Conservation (phyloP, 2,888 invertebrate species). For the Hemithea aestivaria region DNA sequence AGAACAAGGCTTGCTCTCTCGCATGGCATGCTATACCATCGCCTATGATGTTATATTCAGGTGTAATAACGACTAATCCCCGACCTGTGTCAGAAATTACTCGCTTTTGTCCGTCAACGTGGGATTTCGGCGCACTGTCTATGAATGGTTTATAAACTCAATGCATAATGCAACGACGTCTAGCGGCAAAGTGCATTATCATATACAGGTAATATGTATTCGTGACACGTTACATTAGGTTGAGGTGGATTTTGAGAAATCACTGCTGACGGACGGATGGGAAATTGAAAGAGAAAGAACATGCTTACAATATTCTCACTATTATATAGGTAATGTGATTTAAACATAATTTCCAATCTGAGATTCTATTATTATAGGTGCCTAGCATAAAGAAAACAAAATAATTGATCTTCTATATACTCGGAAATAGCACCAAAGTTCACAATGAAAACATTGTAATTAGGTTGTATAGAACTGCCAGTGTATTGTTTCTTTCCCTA, state of each 20-base stretch:
- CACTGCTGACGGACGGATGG: not conserved
- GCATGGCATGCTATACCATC: constrained; percentile 10
- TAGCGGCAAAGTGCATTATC: constrained; percentile 19
- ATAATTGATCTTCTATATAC: too few relatives aligned
- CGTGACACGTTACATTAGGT: constrained; percentile 11
- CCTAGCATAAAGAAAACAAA: too few relatives aligned
- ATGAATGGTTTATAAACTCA: constrained; percentile 37
- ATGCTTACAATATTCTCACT: not conserved
- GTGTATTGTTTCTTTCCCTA: constrained; percentile 21
- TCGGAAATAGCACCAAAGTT: constrained; percentile 2
- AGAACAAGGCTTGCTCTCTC: too few relatives aligned
- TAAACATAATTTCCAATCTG: too few relatives aligned
- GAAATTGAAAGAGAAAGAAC: constrained; percentile 1
- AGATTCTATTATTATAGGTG: too few relatives aligned
- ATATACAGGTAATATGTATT: constrained; percentile 12
- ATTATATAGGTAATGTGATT: too few relatives aligned
- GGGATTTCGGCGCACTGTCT: constrained; percentile 46
- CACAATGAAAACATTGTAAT: constrained; percentile 24
- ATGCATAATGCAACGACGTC: constrained; percentile 39
- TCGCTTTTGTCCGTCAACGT: constrained; percentile 47
- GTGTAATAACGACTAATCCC: constrained; percentile 53
- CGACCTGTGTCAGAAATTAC: constrained; percentile 44
- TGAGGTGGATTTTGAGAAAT: constrained; percentile 6
- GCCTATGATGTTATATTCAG: constrained; percentile 53
- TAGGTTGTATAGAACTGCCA: constrained; percentile 20